Evolutionary conservation across 2,797 vertebrate species (phyloP).

Genomic region (Parambassis ranga): DNA sequence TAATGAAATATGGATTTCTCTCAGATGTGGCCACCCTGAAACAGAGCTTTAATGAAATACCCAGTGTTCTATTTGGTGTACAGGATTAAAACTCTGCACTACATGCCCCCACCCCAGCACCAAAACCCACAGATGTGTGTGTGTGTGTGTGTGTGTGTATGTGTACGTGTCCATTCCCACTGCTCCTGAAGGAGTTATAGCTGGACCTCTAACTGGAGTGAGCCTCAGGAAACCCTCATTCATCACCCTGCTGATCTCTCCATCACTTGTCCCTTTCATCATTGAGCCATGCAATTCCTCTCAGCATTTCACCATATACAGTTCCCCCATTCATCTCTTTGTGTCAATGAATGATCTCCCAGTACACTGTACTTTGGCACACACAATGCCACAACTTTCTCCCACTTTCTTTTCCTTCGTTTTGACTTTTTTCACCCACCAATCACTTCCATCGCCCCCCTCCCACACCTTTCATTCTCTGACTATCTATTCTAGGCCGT

Average conservation of each 20-base stretch:
- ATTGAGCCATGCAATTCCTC: conserved; percentile 18
- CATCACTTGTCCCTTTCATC: conserved; percentile 48
- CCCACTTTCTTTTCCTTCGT: conserved; percentile 20
- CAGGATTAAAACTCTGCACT: conserved; percentile 69
- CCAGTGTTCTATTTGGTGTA: conserved; percentile 68
- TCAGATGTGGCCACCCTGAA: conserved; percentile 74
- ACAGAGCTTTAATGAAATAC: conserved; percentile 82
- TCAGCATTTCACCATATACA: conserved; percentile 17
- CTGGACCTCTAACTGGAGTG: conserved; percentile 36
- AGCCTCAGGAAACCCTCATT: conserved; percentile 54
- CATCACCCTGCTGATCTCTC: conserved; percentile 59
- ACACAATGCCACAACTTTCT: conserved; percentile 11
- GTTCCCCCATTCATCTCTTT: conserved; percentile 43
- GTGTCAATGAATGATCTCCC: conserved; percentile 18
- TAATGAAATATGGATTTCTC: conserved; percentile 83
- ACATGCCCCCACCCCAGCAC: conserved; percentile 27
- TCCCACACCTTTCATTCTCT: conserved; percentile 24
- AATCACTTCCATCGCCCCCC: conserved; percentile 15
- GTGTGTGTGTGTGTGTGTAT: conserved; percentile 12
- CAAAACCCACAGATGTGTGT: neutral
- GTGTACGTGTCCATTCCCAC: conserved; percentile 22
- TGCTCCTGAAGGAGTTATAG: conserved; percentile 56
- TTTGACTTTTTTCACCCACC: conserved; percentile 26
- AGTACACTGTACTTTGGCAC: neutral
- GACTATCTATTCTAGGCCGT: conserved; percentile 25